phyloP scores from a whole-genome alignment of 2,113 vertebrate species.

The Thymallus thymallus region DNA sequence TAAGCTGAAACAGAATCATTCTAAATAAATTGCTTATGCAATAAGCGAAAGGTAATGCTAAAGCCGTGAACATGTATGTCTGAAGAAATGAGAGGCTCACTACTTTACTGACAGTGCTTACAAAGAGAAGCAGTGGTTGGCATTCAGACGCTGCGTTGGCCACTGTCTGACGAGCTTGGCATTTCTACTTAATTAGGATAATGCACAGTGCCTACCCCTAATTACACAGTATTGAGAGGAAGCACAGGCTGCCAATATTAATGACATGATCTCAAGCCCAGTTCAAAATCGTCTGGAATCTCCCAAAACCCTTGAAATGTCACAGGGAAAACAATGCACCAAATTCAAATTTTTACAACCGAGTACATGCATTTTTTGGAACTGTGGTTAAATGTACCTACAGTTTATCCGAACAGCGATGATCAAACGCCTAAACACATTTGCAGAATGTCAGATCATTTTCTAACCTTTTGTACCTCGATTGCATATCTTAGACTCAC shows the following conservation, averaged over 20 bases:
- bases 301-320: conserved; percentile 15
- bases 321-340: conserved; percentile 12
- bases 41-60: too few species aligned
- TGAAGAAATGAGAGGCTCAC: background rate
- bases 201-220: conserved; percentile 32
- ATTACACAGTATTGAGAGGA: conserved; percentile 36
- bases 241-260: conserved; percentile 21
- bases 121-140: conserved; percentile 36
- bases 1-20: too few species aligned
- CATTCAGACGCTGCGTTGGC: conserved; percentile 25
- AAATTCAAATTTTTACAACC: background rate
- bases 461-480: too few species aligned
- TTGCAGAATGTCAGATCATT: too few species aligned
- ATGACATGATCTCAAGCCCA: conserved; percentile 27
- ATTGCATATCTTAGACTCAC: too few species aligned
- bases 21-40: too few species aligned
- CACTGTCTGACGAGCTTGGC: conserved; percentile 39
- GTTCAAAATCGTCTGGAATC: conserved; percentile 1
- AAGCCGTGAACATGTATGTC: background rate
- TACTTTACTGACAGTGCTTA: conserved; percentile 31
- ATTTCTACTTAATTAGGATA: conserved; percentile 55
- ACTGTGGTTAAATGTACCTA: too few species aligned
- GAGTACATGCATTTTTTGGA: too few species aligned
- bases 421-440: too few species aligned
- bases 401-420: too few species aligned